Evolutionary conservation across 2,797 vertebrate species (phyloP), one percentile per base, ranked within the genome.

Genomic region (Nannoperca obscura): DNA sequence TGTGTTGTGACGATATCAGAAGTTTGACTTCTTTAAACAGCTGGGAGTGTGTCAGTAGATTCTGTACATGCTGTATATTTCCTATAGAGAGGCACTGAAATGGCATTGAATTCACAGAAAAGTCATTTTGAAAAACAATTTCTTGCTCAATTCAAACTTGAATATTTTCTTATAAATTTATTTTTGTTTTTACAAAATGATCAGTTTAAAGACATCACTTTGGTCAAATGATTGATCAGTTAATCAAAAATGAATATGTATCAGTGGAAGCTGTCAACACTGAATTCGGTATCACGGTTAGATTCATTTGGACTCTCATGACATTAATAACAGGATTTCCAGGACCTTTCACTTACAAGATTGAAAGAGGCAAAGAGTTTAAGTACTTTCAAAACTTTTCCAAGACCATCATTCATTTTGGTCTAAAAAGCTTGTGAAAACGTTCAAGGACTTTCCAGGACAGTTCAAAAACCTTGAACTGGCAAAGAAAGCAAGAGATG

Each of bases 391-490:
- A 34, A 34, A 34, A 34, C 34, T 7, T 34, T 6, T 34, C 7
- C 32, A 34, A 34, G 32, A 34, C 32, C 32, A 7, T 34, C 6
- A 34, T 34, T 36, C 8, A 36, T 36, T 36, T 38, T 27, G 24
- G 24, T 38, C 9, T 38, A 38, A 38, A 38, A 38, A 38, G 8
- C 36, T 11, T 38, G 9, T 38, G 2, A 9, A 11, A 19, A 44
- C 53, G 14, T 63, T 22, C 17, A 55, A 62, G 40, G 34, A 60
- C 59, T 40, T 55, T 62, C 7, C 64, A 58, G 38, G 52, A 34
- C 3, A 24, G 3, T 52, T 44, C 5, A 12, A 40, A 24, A 36
- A 50, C 50, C 38, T 11, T 2, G 1, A 47, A 19, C 38, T 9
- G 22, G 1, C 1, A 40, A 22, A 22, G 24, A 47, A 20, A 61